phyloP scores from a whole-genome alignment of 2,888 invertebrate species.

The Carcina quercana region DNA sequence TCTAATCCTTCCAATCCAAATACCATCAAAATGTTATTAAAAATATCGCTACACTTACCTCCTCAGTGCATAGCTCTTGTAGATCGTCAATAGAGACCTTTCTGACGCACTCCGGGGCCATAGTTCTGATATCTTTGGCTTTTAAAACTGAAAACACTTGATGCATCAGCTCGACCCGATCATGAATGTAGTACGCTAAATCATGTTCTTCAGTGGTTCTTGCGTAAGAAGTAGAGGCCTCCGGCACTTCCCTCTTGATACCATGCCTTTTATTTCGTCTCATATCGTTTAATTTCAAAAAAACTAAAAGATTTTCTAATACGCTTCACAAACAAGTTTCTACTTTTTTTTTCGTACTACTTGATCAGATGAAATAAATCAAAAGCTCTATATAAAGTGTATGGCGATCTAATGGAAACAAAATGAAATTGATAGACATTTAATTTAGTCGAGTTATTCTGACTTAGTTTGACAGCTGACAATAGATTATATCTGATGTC shows the following conservation, averaged over 20 bases:
- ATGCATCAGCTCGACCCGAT: slow-evolving; percentile 74
- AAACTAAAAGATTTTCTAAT: not conserved
- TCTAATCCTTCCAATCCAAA: no score
- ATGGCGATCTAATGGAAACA: no score
- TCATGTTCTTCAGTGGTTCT: slow-evolving; percentile 54
- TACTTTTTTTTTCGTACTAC: not conserved
- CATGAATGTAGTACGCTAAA: slow-evolving; percentile 73
- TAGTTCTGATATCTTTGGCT: slow-evolving; percentile 68
- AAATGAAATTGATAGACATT: no score
- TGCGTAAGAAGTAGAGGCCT: slow-evolving; percentile 29
- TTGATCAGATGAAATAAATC: not conserved
- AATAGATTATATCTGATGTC: no score
- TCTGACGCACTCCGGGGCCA: slow-evolving; percentile 70
- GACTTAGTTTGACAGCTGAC: no score
- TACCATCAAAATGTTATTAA: no score
- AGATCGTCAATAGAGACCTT: slow-evolving; percentile 64
- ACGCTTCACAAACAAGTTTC: not conserved
- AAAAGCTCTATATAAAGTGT: no score
- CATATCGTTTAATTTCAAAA: slow-evolving; percentile 17
- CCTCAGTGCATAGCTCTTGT: slow-evolving; percentile 75
- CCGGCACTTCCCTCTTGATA: slow-evolving; percentile 46
- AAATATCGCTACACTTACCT: slow-evolving; percentile 36
- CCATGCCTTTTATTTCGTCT: slow-evolving; percentile 33
- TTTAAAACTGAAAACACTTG: slow-evolving; percentile 75
- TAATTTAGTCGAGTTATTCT: no score